Conservation (phyloP, 2,888 invertebrate species). For the Pandemis cinnamomeana region DNA sequence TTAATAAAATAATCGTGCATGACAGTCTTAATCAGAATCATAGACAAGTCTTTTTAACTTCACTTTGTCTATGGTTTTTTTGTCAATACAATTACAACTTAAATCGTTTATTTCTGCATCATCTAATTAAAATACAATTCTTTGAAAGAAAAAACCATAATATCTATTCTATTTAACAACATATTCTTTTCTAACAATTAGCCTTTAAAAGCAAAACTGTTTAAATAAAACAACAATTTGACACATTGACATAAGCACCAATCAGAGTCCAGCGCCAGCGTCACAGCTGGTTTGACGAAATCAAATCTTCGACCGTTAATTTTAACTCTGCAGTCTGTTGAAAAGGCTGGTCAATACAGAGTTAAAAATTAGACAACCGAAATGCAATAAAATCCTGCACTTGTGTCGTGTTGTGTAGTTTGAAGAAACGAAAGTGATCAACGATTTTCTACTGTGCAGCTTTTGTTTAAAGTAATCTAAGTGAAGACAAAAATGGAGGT, state of each 20-base stretch:
- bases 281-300: constrained; percentile 37
- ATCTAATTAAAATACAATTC: neutral
- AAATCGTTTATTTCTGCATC: neutral
- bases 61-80: neutral
- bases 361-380: constrained; percentile 11
- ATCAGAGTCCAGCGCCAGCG: constrained; percentile 25
- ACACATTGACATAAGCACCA: constrained; percentile 7
- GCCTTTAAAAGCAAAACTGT: neutral
- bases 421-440: neutral
- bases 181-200: neutral
- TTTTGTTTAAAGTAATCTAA: neutral
- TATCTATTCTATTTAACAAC: neutral
- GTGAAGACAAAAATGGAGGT: constrained; percentile 43
- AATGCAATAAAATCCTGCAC: constrained; percentile 15
- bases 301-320: constrained; percentile 41
- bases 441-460: neutral
- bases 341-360: constrained; percentile 7
- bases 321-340: constrained; percentile 35
- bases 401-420: constrained; percentile 21
- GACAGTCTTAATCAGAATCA: neutral
- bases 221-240: neutral
- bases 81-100: neutral
- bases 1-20: neutral
- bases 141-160: neutral
- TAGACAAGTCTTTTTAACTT: neutral